Base-by-base conservation (phyloP, 2,888 invertebrate species). In the Anaspis maculata region DNA sequence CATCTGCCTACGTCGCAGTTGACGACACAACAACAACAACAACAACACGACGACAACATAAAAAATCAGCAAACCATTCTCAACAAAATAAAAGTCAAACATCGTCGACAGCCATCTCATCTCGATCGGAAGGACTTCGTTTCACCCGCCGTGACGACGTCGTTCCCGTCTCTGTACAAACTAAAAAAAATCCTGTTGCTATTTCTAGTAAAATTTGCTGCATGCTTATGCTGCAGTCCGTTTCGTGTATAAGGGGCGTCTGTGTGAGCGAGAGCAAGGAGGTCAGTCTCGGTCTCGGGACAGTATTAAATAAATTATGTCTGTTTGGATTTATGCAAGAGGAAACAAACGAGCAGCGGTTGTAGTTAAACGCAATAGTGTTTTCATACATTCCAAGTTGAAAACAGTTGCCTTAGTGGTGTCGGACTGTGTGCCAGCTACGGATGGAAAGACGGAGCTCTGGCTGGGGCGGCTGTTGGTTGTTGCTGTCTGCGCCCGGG, bases 321-420 rank as follows among this genome's bases (percentile, higher is more conserved):
- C n/a, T n/a, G n/a, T n/a, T n/a, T n/a, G n/a, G n/a, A n/a, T n/a
- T n/a, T n/a, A n/a, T n/a, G n/a, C n/a, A n/a, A n/a, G n/a, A n/a
- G n/a, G n/a, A n/a, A n/a, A n/a, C n/a, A n/a, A n/a, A n/a, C n/a
- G n/a, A n/a, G n/a, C n/a, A n/a, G n/a, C n/a, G n/a, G n/a, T n/a
- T n/a, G n/a, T n/a, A n/a, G n/a, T n/a, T n/a, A n/a, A 54, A 49
- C 48, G 58, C 59, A 61, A 57, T 59, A 57, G 59, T 56, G 59
- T 60, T 62, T 62, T 61, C 59, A 59, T 60, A 64, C 66, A 66
- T 66, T 66, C 66, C 66, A 64, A 36, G 56, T 58, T 60, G 59
- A 61, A 61, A 62, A 62, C 61, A 60, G 60, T 64, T 64, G 64
- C 64, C 64, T 66, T 65, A 61, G 63, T 57, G 62, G 58, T 57